These are phyloP conservation scores for Pararge aegeria DNA, from an alignment of 1,140 invertebrate genomes.

Conservation along the genomic window DNA sequence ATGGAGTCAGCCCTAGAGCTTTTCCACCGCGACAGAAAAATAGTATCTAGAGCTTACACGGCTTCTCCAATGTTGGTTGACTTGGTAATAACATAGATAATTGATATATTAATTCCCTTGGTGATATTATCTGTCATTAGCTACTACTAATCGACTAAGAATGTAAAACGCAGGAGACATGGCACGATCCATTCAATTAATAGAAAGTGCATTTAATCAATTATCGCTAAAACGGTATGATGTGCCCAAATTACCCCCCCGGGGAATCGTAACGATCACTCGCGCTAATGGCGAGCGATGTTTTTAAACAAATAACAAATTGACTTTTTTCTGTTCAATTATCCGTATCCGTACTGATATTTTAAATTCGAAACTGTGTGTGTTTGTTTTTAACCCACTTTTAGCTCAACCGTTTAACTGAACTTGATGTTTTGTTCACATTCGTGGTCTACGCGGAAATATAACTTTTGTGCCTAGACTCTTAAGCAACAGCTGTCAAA, in stretches of 20 bases:
- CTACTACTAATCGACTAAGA: not conserved
- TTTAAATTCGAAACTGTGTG: too few relatives aligned
- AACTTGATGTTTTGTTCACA: too few relatives aligned
- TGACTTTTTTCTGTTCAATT: not conserved
- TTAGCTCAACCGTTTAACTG: too few relatives aligned
- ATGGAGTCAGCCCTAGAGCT: too few relatives aligned
- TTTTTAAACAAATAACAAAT: conserved; percentile 18
- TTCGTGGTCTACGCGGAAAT: too few relatives aligned
- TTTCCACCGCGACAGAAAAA: too few relatives aligned
- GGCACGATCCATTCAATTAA: conserved; percentile 15
- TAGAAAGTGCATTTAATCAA: conserved; percentile 31
- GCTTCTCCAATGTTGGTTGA: too few relatives aligned
- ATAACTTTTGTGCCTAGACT: too few relatives aligned
- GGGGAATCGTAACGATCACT: conserved; percentile 26
- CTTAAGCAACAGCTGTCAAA: too few relatives aligned
- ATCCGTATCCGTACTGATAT: too few relatives aligned
- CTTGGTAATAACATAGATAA: not conserved
- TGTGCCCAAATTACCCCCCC: conserved; percentile 25
- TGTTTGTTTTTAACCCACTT: too few relatives aligned
- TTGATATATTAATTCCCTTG: not conserved
- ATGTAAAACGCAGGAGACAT: conserved; percentile 2
- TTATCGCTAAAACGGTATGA: conserved; percentile 27
- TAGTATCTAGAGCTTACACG: too few relatives aligned
- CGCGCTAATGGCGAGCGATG: conserved; percentile 18
- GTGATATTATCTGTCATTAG: not conserved